These are phyloP conservation scores for Caenorhabditis sp. DNA, from an alignment of 2,888 invertebrate species.

Conservation along the genomic window DNA sequence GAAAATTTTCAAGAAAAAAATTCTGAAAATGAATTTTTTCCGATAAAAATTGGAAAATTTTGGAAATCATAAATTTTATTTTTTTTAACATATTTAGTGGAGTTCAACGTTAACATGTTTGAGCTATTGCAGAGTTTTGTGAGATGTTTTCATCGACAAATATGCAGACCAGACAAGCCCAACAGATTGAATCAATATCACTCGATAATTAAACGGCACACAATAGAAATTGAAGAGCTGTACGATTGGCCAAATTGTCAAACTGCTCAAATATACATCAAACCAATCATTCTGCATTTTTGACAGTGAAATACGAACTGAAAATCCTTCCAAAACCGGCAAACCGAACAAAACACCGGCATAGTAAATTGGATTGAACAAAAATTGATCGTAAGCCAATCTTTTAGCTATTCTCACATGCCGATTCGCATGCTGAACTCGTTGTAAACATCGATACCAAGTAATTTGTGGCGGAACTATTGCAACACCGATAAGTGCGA, in stretches of 20 bases:
- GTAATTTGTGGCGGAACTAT: slow-evolving; percentile 55
- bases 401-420: slow-evolving; percentile 47
- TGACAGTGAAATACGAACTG: slow-evolving; percentile 25
- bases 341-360: slow-evolving; percentile 55
- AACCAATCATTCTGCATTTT: slow-evolving; percentile 49
- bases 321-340: slow-evolving; percentile 59
- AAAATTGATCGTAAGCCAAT: slow-evolving; percentile 55
- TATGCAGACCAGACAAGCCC: slow-evolving; percentile 87
- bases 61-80: no score
- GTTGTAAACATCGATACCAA: slow-evolving; percentile 58
- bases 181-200: slow-evolving; percentile 80
- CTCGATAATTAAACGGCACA: slow-evolving; percentile 84
- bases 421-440: slow-evolving; percentile 39
- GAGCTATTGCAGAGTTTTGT: neutral
- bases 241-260: slow-evolving; percentile 81
- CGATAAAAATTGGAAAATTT: no score
- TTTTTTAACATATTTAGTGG: no score
- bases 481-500: slow-evolving; percentile 47
- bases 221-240: slow-evolving; percentile 85
- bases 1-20: no score
- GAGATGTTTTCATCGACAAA: slow-evolving; percentile 79
- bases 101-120: no score
- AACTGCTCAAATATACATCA: slow-evolving; percentile 40
- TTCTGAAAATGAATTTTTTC: no score
- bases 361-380: slow-evolving; percentile 47